Conservation (phyloP, 2,113 vertebrate genomes). For the Lichenostomus cassidix region DNA sequence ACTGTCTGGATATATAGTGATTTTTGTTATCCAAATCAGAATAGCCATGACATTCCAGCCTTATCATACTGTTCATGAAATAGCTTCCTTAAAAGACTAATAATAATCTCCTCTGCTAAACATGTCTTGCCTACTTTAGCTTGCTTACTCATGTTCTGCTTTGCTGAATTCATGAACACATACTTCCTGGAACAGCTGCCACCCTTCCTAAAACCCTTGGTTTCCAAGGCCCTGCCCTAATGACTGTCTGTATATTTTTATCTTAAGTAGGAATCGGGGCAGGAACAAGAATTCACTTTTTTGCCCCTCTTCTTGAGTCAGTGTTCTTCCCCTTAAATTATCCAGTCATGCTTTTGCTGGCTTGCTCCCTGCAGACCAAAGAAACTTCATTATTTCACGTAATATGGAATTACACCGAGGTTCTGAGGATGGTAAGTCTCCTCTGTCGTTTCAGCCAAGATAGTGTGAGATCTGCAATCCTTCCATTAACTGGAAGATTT, state of each 20-base stretch:
- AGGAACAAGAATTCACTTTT: neutral
- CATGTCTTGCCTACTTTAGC: conserved; percentile 30
- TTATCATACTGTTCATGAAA: conserved; percentile 3
- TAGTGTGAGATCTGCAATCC: neutral
- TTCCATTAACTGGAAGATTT: neutral
- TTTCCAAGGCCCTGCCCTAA: conserved; percentile 52
- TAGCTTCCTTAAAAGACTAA: conserved; percentile 40
- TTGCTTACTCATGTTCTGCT: conserved; percentile 39
- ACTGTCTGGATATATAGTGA: neutral
- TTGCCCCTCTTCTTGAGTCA: neutral
- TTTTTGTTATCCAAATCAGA: neutral
- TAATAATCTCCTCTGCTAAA: conserved; percentile 13
- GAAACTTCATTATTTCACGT: neutral
- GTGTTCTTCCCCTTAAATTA: neutral
- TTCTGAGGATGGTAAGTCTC: neutral
- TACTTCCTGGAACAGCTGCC: conserved; percentile 52
- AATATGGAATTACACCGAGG: neutral
- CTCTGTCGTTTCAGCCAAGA: neutral
- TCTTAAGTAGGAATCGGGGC: neutral
- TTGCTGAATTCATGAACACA: conserved; percentile 16
- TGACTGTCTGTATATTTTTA: conserved; percentile 36
- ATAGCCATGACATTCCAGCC: neutral
- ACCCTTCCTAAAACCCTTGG: conserved; percentile 58
- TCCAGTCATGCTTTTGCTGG: neutral
- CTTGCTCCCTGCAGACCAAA: neutral